Conservation (phyloP, 2,113 vertebrate species). For the Salvelinus fontinalis region DNA sequence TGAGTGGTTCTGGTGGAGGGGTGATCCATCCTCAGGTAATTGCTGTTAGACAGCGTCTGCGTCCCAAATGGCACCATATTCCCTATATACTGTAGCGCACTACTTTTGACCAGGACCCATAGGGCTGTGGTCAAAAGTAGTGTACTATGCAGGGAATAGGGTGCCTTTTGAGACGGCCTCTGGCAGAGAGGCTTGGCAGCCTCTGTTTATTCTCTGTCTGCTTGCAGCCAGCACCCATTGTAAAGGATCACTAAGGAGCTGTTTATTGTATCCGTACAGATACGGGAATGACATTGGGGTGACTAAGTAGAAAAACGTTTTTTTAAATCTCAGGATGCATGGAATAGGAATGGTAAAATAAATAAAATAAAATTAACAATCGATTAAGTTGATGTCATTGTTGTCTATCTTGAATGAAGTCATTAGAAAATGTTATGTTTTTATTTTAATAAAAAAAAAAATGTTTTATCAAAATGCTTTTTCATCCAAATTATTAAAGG, state of each 20-base stretch:
- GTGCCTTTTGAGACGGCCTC: no score
- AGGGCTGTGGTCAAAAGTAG: no score
- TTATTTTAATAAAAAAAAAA: slow-evolving; percentile 13
- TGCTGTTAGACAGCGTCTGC: slow-evolving; percentile 12
- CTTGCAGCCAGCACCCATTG: slow-evolving; percentile 1
- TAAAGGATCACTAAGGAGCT: slow-evolving; percentile 45
- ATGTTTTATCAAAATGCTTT: slow-evolving; percentile 10
- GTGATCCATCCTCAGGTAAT: slow-evolving; percentile 51
- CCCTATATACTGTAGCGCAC: no score
- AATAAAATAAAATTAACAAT: no score
- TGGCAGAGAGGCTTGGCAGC: slow-evolving; percentile 20
- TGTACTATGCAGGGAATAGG: no score
- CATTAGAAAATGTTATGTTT: not conserved
- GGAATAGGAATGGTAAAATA: not conserved
- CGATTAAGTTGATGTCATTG: no score
- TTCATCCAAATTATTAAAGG: no score
- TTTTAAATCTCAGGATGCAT: not conserved
- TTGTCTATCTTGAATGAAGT: no score
- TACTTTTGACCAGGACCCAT: no score
- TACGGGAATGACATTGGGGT: slow-evolving; percentile 35
- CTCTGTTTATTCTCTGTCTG: slow-evolving; percentile 52
- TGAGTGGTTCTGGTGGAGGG: slow-evolving; percentile 35
- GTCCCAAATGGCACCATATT: no score
- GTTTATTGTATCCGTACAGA: slow-evolving; percentile 51
- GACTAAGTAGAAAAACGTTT: slow-evolving; percentile 17